Conservation (phyloP, 2,113 vertebrate genomes). For the Labeo rohita region DNA sequence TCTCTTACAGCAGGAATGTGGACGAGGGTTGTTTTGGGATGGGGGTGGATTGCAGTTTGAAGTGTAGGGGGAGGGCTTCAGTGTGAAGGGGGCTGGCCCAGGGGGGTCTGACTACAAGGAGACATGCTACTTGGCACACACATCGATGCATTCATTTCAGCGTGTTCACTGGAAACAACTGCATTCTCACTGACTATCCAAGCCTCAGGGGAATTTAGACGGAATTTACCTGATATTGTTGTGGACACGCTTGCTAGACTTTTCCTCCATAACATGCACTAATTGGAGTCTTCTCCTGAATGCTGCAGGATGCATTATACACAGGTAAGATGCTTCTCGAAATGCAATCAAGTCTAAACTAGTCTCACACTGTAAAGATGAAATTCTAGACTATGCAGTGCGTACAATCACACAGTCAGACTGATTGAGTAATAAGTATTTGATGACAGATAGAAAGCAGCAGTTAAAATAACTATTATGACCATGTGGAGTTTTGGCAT, state of each 20-base stretch:
- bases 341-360: slow-evolving; percentile 10
- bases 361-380: neutral
- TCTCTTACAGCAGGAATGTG: slow-evolving; percentile 32
- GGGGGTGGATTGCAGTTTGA: slow-evolving; percentile 44
- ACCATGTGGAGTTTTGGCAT: neutral
- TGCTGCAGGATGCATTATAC: slow-evolving; percentile 63
- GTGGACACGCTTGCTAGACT: slow-evolving; percentile 29
- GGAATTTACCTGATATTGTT: neutral
- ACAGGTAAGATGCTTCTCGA: slow-evolving; percentile 66
- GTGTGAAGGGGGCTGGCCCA: slow-evolving; percentile 44
- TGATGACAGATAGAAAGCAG: slow-evolving; percentile 24
- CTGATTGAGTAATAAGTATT: neutral
- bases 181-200: neutral
- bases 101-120: slow-evolving; percentile 18
- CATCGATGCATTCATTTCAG: slow-evolving; percentile 20
- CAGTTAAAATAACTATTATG: neutral
- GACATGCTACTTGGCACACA: slow-evolving; percentile 43
- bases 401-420: neutral
- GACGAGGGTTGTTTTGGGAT: slow-evolving; percentile 19
- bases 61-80: slow-evolving; percentile 54
- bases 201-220: neutral
- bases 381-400: neutral
- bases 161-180: slow-evolving; percentile 14
- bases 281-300: slow-evolving; percentile 27
- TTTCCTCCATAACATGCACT: neutral